Base-by-base conservation (phyloP, 2,797 vertebrate genomes). In the Myripristis murdjan region DNA sequence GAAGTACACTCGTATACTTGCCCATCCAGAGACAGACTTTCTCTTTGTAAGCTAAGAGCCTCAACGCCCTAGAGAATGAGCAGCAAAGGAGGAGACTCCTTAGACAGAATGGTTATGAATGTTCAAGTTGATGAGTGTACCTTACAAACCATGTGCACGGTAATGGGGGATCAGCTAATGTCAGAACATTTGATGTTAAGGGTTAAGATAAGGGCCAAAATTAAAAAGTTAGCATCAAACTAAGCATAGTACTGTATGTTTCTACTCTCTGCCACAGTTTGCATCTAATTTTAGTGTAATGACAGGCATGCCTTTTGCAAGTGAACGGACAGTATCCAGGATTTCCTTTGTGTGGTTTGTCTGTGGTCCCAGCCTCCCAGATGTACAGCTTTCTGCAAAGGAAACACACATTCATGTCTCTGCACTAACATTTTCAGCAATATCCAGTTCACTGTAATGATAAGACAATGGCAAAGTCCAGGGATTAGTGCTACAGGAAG, bases 211-310 rank as follows among this genome's bases (percentile, higher is more conserved):
- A 35, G 23, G 23, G 33, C 26, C 60, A 4, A 68, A 53, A 65
- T 61, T 5, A 0, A 60, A 3, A 53, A 44, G 55, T 54, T 33
- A 0, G 64, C 56, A 12, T 54, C 16, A 39, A 52, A 46, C 26
- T 5, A 10, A 28, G 43, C 18, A 16, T 53, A 49, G 37, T 58
- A n/a, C 14, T 43, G 20, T 6, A 49, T 6, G 7, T 55, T 63
- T 51, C 55, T 73, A 22, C 28, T 57, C 47, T 49, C n/a, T 10
- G 16, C 57, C 23, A 3, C 41, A 24, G 44, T 33, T 33, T 22
- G 24, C 26, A 14, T 0, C 66, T 75, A 72, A 79, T 73, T 86
- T 66, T 44, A 65, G 37, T 68, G 14, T 79, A 86, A 90, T 87
- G 49, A 87, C 5, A 87, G 64, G 48, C 44, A 73, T 37, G 46